phyloP scores from a whole-genome alignment of 2,113 vertebrate genomes.

The Motacilla alba region DNA sequence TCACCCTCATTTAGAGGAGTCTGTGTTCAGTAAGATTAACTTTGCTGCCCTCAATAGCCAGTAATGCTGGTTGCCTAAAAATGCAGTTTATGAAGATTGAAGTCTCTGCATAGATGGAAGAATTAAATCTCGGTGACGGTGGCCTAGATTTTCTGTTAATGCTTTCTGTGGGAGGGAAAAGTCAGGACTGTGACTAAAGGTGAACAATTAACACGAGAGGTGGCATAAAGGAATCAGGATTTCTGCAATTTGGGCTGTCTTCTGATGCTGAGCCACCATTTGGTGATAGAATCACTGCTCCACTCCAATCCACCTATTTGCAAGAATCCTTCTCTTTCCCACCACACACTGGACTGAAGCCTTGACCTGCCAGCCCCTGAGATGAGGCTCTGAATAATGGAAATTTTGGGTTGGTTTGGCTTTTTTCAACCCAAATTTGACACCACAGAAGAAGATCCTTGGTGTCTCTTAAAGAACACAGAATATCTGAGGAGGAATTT shows the following conservation, averaged over 20 bases:
- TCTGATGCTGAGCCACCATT: not conserved
- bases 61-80: not conserved
- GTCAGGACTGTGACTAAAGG: not conserved
- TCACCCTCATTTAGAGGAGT: not conserved
- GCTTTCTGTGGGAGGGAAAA: not conserved
- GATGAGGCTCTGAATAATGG: not conserved
- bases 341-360: not conserved
- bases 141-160: not conserved
- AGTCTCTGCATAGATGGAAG: not conserved
- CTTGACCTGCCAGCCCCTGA: not conserved
- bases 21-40: conserved; percentile 8
- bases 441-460: not conserved
- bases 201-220: not conserved
- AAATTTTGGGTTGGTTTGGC: not conserved
- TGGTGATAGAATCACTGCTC: not conserved
- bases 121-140: not conserved
- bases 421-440: not conserved
- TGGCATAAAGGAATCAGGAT: not conserved
- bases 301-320: not conserved
- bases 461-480: not conserved
- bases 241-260: not conserved
- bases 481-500: not conserved
- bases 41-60: conserved; percentile 2
- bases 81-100: conserved; percentile 23
- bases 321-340: not conserved